Percentiles rank a stretch among this genome's conserved stretches.
These are phyloP conservation scores for Sandelia bainsii DNA, from an alignment of 2,797 vertebrate genomes.

Conservation along the genomic window DNA sequence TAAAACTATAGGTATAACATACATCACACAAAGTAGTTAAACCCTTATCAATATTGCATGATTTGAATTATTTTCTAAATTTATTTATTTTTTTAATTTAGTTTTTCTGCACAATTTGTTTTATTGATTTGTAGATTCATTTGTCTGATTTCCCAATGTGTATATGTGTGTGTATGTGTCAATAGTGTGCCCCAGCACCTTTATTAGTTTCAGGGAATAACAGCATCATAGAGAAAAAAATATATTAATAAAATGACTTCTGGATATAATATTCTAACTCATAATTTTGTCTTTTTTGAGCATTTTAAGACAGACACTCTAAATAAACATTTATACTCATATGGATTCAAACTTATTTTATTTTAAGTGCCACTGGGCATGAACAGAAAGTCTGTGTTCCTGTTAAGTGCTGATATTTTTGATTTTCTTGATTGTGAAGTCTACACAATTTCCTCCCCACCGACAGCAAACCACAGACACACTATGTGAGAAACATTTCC, in stretches of 20 bases:
- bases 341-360: neutral
- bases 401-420: neutral
- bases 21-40: neutral
- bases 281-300: no score
- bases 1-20: neutral
- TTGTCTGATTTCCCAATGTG: neutral
- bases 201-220: neutral
- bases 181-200: neutral
- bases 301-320: neutral
- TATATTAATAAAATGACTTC: no score
- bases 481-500: slow-evolving; percentile 1
- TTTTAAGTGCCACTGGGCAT: neutral
- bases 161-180: neutral
- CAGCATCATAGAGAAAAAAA: no score
- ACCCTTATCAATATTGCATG: neutral
- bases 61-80: neutral
- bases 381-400: neutral
- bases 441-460: neutral
- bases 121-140: neutral
- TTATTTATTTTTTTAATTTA: neutral
- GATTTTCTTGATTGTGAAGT: neutral
- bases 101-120: neutral
- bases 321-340: neutral
- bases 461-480: slow-evolving; percentile 3
- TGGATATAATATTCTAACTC: no score